Base-by-base conservation (phyloP, 2,797 vertebrate species). In the Ataeniobius toweri region DNA sequence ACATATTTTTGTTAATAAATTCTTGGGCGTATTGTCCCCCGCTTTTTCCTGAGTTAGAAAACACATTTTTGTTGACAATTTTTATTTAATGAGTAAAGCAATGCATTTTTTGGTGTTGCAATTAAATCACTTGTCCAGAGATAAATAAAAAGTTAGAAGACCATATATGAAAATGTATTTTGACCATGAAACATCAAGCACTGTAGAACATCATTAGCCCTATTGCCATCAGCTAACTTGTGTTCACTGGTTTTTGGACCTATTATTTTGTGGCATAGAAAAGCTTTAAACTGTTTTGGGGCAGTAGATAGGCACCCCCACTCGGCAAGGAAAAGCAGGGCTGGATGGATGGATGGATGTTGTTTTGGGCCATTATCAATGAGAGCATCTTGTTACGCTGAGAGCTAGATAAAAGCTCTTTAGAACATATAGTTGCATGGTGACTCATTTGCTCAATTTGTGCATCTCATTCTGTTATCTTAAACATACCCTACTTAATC, bases 401-500 rank as follows among this genome's bases (percentile, higher is more conserved):
- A 67, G 22, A 41, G 63, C 2, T 41, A 20, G 20, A 41, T 41
- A 67, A 67, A 39, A 24, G 16, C 26, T 59, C 26, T 59, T 59
- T 58, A 5, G 9, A 10, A 41, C 8, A 67, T 67, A 22, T 22
- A 24, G 20, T 65, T 41, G 63, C 36, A 67, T 22, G 18, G 31
- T 65, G 63, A 41, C 63, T 67, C 22, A 63, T 39, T 41, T 36
- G 55, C 51, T 6, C 5, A 1, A 77, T 71, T 18, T 31, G 3
- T 41, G 5, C 44, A 74, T 22, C 58, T 78, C 22, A 41, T 6
- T 65, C 78, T 71, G 55, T 77, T 84, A 65, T 78, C 44, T 73
- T n/a, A 75, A 63, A 58, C 61, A 84, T 69, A 31, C 71, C 31
- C 71, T 44, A 56, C 75, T 69, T 87, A 77, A 89, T 91, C 81